Evolutionary conservation across 2,888 invertebrate genomes (phyloP), one percentile per base, ranked within the genome.

Genomic region (Argyresthia goedartella): DNA sequence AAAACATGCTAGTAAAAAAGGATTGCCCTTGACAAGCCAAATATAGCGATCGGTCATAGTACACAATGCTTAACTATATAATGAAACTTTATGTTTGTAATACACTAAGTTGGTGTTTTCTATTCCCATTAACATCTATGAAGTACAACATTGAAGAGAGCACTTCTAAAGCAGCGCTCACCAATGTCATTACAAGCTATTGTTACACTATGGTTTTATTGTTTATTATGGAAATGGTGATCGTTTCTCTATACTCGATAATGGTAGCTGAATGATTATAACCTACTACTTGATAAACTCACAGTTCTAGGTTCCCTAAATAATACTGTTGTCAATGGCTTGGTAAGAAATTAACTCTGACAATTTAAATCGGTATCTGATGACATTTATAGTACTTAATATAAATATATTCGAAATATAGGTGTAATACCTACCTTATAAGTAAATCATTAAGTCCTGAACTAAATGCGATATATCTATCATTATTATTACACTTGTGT

Each of bases 311-410:
- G 76, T 79, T 73, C 63, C 79, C 84, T 85, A 85, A 84, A 81
- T 86, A 86, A 86, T 86, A 86, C 86, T 86, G 86, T 81, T 84
- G 75, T 82, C 81, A 84, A 86, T 86, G 85, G 86, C 85, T 82
- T 85, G 82, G 82, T 85, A 82, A 77, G 73, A 81, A 77, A 76
- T 77, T 76, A 77, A 81, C 72, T 57, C 67, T 67, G 65, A 66
- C 66, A 62, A 68, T 73, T 74, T 65, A 71, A 73, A 71, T 72
- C 67, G 65, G 69, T 67, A 50, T 44, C 44, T 14, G 44, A 35
- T 48, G 14, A 48, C 14, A 16, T 16, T 47, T 47, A 47, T 33
- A n/a, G 34, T 47, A 34, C 10, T 7, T 36, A 8, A 15, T 36
- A 36, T 48, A 14, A 36, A n/a, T 36, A 36, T 48, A 48, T 48